Evolutionary conservation across 2,888 invertebrate species (phyloP), one percentile per base, ranked within the genome.

Genomic region (Tortrix viridana): DNA sequence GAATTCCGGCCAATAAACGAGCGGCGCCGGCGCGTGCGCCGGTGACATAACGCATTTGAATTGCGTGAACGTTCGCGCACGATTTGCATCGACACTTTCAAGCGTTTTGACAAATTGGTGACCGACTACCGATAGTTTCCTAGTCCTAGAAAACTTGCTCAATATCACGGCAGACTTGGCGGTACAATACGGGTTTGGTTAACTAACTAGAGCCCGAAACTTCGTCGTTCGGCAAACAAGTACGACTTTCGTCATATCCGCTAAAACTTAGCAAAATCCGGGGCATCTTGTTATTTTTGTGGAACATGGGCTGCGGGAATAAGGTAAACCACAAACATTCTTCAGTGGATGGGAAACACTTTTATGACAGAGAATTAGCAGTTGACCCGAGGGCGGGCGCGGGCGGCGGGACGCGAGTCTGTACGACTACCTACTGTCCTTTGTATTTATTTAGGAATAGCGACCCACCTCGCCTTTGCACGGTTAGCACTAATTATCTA

Each of bases 41-140:
- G 46, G 12, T 61, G 61, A 61, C 61, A 61, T 61, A 61, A 61
- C 50, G 50, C 55, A 61, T 61, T 54, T 37, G 37, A 43, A 61
- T 56, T 56, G 61, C 61, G 44, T 49, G 43, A 20, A 26, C 60
- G 52, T 41, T 22, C 52, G 41, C 19, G 37, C 49, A 48, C 26
- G 53, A 23, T 23, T 47, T 18, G 23, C 46, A 2, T 23, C 54
- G 41, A 60, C 60, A 55, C 61, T 50, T 50, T 50, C 55, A 37
- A 56, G 49, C 44, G 61, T 19, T 61, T 56, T 61, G 61, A 56
- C 49, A 56, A 56, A 61, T 61, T 56, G 44, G 22, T 19, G 16
- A 61, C 55, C 55, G 49, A 43, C 55, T 22, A 32, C 32, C 26
- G 20, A 32, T 37, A 16, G 23, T 37, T 60, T 41, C 41, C n/a